Conservation (phyloP, 2,888 invertebrate genomes). For the Coremacera marginata region DNA sequence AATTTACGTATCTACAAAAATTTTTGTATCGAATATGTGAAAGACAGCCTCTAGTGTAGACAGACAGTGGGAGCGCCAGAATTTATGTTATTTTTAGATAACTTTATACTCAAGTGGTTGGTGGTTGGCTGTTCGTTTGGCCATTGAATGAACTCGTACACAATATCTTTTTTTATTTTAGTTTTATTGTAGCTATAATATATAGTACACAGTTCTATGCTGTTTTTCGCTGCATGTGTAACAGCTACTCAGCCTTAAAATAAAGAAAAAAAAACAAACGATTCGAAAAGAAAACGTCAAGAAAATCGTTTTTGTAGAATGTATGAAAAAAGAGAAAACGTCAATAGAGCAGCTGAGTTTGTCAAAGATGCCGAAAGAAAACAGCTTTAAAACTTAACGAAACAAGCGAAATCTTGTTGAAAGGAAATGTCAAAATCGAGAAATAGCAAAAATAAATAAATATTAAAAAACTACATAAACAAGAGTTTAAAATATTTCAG, state of each 20-base stretch:
- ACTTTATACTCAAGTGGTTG: slow-evolving; percentile 66
- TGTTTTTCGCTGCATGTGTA: neutral
- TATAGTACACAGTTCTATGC: neutral
- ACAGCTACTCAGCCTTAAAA: neutral
- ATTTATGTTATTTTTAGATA: slow-evolving; percentile 62
- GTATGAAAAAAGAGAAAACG: neutral
- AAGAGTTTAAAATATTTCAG: no score
- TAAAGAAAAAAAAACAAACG: neutral
- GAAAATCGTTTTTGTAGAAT: neutral
- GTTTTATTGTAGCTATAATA: neutral
- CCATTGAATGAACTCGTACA: slow-evolving; percentile 5
- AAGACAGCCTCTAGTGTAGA: neutral
- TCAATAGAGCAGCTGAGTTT: neutral
- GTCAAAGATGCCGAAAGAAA: neutral
- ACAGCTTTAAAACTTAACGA: slow-evolving; percentile 10
- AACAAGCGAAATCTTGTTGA: neutral
- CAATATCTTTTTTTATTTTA: neutral
- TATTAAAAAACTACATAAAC: no score
- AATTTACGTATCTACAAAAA: slow-evolving; percentile 59
- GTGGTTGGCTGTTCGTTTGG: slow-evolving; percentile 26
- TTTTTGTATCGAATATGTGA: slow-evolving; percentile 19
- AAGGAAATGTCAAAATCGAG: neutral
- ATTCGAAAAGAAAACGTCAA: neutral
- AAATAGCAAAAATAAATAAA: no score
- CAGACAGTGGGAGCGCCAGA: slow-evolving; percentile 62